Evolutionary conservation across 1,140 invertebrate genomes (phyloP), one percentile per base, ranked within the genome.

Genomic region (Anastatus disparis): DNA sequence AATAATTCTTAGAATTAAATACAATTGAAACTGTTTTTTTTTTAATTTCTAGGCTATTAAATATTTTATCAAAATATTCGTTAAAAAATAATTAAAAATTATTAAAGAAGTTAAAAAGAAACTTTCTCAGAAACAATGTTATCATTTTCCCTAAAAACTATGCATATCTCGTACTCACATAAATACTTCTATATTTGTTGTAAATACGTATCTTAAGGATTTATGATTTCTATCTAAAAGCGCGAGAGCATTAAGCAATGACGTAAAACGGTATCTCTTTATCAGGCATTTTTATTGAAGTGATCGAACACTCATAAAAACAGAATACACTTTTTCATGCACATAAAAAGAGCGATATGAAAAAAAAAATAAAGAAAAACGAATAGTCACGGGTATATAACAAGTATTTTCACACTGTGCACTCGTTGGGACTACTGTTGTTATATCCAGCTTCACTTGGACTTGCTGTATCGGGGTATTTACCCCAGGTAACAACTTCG

Each of bases 211-310:
- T n/a, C n/a, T n/a, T n/a, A n/a, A n/a, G n/a, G n/a, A 58, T 40
- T 44, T 26, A 61, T 38, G 31, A 44, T 27, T 61, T 17, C 27
- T 61, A 61, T 61, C 58, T 44, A 46, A 42, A 58, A 58, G 22
- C 9, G 40, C 24, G 17, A 42, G 17, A 56, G 20, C 22, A 1
- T 58, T 15, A 22, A 20, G n/a, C 20, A 58, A 61, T 61, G 58
- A 61, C 40, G 58, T 29, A 61, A 61, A 61, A 61, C 58, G 10
- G 13, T 61, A 61, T 27, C 38, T 61, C 24, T 17, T 61, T 61
- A 61, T 61, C 58, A 46, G 38, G 40, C 22, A n/a, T 10, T 44
- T 46, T n/a, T 46, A 8, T n/a, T n/a, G n/a, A n/a, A n/a, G n/a
- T n/a, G n/a, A n/a, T n/a, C n/a, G n/a, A n/a, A n/a, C n/a, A n/a